Evolutionary conservation across 2,888 invertebrate species (phyloP), one percentile per base, ranked within the genome.

Genomic region (Plagodis pulveraria): DNA sequence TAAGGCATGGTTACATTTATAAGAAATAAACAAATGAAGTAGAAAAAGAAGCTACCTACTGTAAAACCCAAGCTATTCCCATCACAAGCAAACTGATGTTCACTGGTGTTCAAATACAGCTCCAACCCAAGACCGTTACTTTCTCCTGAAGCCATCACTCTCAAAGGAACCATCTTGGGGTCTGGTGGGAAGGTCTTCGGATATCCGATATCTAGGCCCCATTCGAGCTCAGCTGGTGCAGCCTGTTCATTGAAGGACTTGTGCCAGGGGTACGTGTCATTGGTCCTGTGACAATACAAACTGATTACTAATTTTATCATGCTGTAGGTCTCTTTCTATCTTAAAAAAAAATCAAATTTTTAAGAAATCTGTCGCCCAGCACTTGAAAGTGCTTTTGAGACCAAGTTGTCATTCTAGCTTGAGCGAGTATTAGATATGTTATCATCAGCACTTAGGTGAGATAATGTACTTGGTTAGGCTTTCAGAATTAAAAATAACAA

Each of bases 61-160:
- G 87, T 91, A 59, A 92, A 93, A 7, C 93, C 93, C 36, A 86
- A 70, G 41, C 87, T 89, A 38, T 84, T 85, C 5, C 92, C 92
- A 67, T 93, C 91, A 66, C 93, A 93, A 9, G 66, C 80, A 11
- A 73, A 82, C 66, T 93, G 93, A 53, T 88, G 86, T 42, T 93
- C 91, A 53, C 86, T 89, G 9, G 73, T 82, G 56, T 93, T 93
- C 11, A 92, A 63, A 55, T 82, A 90, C 53, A 93, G 68, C 44
- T 93, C 91, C n/a, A 92, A 74, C 0, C 84, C 83, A 6, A 93
- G 67, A 0, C 93, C 92, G 46, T 89, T 87, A 0, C 75, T 69
- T 66, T 93, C 92, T 38, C 93, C 93, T 0, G 91, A 86, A 0
- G 86, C 84, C 84, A 84, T 88, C 0, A 87, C 87, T 50, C 91